These are phyloP conservation scores for Zele albiditarsus DNA, from an alignment of 2,888 invertebrate species.

Conservation along the genomic window DNA sequence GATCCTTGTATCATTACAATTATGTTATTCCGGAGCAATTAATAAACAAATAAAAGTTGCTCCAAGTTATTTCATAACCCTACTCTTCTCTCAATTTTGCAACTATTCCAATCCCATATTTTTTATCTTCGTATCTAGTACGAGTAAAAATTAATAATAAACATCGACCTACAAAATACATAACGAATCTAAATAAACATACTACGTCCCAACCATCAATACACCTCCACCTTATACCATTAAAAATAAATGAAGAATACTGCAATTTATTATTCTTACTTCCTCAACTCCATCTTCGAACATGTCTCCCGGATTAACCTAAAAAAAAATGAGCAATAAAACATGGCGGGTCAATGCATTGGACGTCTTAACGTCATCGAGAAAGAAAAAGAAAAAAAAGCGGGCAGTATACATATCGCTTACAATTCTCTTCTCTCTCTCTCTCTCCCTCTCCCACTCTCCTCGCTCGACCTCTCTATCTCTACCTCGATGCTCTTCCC, in stretches of 20 bases:
- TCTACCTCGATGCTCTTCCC: neutral
- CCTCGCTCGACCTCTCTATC: neutral
- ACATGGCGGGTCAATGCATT: conserved; percentile 11
- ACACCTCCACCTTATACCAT: neutral
- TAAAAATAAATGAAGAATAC: neutral
- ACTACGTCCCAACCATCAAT: neutral
- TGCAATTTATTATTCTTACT: neutral
- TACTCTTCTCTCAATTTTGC: too few species aligned
- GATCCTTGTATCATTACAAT: too few species aligned
- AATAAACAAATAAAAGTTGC: too few species aligned
- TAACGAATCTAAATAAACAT: neutral
- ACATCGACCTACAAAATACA: too few species aligned
- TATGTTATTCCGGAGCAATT: too few species aligned
- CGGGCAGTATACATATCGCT: neutral
- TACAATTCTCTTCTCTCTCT: neutral
- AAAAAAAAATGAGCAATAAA: conserved; percentile 2
- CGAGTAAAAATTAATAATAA: too few species aligned
- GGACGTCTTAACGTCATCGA: neutral
- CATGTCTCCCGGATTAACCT: neutral
- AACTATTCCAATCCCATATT: too few species aligned
- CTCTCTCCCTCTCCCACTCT: neutral
- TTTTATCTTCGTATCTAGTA: too few species aligned
- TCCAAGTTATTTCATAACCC: too few species aligned
- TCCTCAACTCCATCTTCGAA: neutral
- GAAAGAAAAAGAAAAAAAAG: neutral